phyloP scores from a whole-genome alignment of 1,140 invertebrate genomes.

The Brachionus calyciflorus region DNA sequence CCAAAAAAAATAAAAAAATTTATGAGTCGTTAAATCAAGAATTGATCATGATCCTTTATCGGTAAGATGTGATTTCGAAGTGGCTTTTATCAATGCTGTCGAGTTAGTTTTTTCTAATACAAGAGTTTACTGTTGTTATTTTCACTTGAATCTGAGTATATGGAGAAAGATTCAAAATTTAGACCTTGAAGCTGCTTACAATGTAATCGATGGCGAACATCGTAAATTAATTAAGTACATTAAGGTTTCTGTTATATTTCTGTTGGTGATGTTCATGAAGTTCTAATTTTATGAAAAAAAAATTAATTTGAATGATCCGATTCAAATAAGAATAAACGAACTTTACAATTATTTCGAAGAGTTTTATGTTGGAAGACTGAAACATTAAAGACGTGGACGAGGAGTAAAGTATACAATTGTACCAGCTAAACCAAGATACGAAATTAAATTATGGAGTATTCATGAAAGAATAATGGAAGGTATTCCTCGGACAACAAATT shows the following conservation, averaged over 20 bases:
- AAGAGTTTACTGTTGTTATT: neutral
- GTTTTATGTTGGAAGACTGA: neutral
- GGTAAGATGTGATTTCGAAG: no score
- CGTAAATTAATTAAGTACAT: neutral
- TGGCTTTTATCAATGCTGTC: neutral
- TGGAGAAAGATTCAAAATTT: slow-evolving; percentile 9
- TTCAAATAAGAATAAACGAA: neutral
- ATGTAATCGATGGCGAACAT: neutral
- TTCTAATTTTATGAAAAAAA: neutral
- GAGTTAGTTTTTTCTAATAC: neutral
- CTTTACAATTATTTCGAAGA: neutral
- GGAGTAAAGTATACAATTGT: no score
- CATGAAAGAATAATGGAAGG: no score
- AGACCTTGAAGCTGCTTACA: neutral
- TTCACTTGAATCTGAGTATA: slow-evolving; percentile 32
- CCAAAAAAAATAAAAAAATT: no score
- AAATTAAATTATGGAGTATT: no score
- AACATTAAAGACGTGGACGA: neutral
- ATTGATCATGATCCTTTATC: no score
- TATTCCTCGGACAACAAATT: no score
- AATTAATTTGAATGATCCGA: neutral
- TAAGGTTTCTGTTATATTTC: neutral
- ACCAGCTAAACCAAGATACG: no score
- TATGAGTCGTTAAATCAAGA: no score
- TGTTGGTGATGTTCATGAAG: neutral